Evolutionary conservation across 2,888 invertebrate species (phyloP).

Genomic region (Macrophya annulata): DNA sequence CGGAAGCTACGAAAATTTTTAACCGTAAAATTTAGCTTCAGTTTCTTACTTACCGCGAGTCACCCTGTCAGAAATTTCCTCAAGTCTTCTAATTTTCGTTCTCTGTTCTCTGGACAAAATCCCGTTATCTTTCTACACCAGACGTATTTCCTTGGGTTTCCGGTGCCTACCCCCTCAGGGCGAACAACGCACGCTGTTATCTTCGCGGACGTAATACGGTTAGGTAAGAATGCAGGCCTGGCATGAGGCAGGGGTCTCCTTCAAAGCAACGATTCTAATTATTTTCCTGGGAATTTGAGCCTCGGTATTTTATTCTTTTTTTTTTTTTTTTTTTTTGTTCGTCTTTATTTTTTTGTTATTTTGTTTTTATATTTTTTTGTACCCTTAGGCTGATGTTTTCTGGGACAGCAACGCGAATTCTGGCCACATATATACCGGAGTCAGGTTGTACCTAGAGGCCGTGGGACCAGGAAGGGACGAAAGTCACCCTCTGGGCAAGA

Average conservation of each 20-base stretch:
- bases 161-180: slow-evolving; percentile 12
- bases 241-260: slow-evolving; percentile 49
- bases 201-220: slow-evolving; percentile 47
- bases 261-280: slow-evolving; percentile 61
- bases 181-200: slow-evolving; percentile 50
- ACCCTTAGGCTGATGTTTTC: slow-evolving; percentile 29
- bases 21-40: background rate
- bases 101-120: slow-evolving; percentile 39
- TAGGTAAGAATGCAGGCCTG: slow-evolving; percentile 50
- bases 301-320: slow-evolving; percentile 55
- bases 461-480: slow-evolving; percentile 36
- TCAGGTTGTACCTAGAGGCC: background rate
- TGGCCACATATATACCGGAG: background rate
- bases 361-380: background rate
- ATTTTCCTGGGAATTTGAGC: slow-evolving; percentile 59
- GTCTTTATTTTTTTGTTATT: background rate
- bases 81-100: slow-evolving; percentile 41
- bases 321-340: background rate
- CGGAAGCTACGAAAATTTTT: slow-evolving; percentile 5
- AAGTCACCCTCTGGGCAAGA: slow-evolving; percentile 53
- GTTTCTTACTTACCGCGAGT: background rate
- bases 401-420: slow-evolving; percentile 19
- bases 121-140: slow-evolving; percentile 43
- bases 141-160: slow-evolving; percentile 21
- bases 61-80: background rate